A percentile compares a stretch with the other conserved stretches of the same genome.
Conservation (phyloP, 2,113 vertebrate species). For the Apteryx owenii region DNA sequence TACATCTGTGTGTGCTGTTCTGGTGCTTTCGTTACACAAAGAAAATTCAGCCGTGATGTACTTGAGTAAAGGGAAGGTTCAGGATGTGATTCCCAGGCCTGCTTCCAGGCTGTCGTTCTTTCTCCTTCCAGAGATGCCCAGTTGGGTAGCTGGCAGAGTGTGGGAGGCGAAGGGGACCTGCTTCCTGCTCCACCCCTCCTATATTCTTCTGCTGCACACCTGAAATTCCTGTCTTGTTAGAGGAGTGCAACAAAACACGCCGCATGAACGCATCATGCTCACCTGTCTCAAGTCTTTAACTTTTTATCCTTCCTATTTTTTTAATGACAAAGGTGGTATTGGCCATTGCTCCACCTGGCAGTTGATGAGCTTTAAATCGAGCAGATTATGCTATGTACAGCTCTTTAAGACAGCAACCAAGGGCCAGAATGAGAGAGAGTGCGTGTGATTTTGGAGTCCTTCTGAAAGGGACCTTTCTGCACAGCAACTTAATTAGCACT, state of each 20-base stretch:
- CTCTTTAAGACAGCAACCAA: not conserved
- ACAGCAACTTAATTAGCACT: slow-evolving; percentile 39
- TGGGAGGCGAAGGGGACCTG: not conserved
- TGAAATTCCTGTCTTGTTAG: slow-evolving; percentile 22
- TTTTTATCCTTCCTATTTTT: slow-evolving; percentile 54
- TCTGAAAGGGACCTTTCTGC: not conserved
- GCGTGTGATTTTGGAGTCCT: slow-evolving; percentile 3
- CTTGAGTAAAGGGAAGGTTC: not conserved
- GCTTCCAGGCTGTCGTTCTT: not conserved
- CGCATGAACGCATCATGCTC: slow-evolving; percentile 27
- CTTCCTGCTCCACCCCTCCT: not conserved
- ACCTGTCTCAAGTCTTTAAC: slow-evolving; percentile 28
- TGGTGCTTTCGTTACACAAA: not conserved
- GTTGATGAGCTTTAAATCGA: slow-evolving; percentile 20
- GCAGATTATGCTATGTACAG: not conserved
- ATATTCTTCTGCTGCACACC: slow-evolving; percentile 31
- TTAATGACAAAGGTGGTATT: slow-evolving; percentile 35
- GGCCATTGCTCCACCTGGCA: slow-evolving; percentile 25
- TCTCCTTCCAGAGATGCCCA: slow-evolving; percentile 15
- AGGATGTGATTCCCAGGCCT: not conserved
- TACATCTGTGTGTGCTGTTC: slow-evolving; percentile 30
- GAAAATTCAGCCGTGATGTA: not conserved
- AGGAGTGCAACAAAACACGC: slow-evolving; percentile 41
- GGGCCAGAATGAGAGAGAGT: not conserved
- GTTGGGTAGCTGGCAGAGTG: not conserved